Percentiles rank a stretch among this genome's conserved stretches.
Conservation (phyloP, 2,888 invertebrate species). For the Agriotes lineatus region DNA sequence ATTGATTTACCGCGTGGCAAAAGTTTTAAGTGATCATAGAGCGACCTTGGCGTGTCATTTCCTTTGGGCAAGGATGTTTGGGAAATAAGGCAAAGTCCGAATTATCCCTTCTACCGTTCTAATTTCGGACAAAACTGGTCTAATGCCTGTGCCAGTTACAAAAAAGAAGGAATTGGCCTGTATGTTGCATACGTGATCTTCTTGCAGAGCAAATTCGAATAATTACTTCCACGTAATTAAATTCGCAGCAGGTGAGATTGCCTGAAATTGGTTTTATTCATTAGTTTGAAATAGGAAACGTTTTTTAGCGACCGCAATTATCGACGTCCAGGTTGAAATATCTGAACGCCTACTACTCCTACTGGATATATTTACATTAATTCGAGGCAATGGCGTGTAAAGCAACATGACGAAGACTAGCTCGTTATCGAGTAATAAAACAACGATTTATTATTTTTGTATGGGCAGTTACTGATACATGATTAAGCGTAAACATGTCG, state of each 20-base stretch:
- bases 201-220: conserved; percentile 11
- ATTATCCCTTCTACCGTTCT: conserved; percentile 7
- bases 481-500: no score
- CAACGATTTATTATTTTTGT: no score
- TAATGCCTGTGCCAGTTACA: conserved; percentile 1
- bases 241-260: conserved; percentile 1
- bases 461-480: no score
- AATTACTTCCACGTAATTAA: conserved; percentile 13
- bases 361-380: no score
- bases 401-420: no score
- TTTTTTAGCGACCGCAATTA: neutral
- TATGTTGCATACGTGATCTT: conserved; percentile 7
- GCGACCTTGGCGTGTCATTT: neutral
- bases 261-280: conserved; percentile 12
- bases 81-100: conserved; percentile 1
- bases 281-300: neutral
- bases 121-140: conserved; percentile 11
- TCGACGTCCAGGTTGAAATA: neutral
- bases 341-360: neutral
- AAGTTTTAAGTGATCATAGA: neutral
- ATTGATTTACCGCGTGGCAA: neutral
- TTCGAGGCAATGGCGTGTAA: no score
- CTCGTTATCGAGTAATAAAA: no score
- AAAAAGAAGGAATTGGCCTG: neutral
- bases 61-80: conserved; percentile 12